Base-by-base conservation (phyloP, 2,113 vertebrate species). In the Colaptes auratus region DNA sequence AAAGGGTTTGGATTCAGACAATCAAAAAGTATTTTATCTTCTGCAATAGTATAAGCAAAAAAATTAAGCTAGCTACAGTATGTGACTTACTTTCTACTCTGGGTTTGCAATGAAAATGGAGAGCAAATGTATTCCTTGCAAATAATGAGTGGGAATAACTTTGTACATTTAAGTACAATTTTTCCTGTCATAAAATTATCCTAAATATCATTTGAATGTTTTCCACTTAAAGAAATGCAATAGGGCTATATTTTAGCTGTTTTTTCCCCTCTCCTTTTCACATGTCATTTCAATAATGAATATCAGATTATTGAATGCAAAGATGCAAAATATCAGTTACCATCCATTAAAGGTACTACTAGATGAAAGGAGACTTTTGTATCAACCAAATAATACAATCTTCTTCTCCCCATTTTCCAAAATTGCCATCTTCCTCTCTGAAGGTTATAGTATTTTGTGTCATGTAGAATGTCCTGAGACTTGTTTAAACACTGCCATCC, bases 231-330 rank as follows among this genome's bases (percentile, higher is more conserved):
- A 19, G 30, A 56, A 82, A 88, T 67, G 11, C 27, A 95, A 65
- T 55, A 71, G 4, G 13, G 7, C n/a, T 91, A 11, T 74, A 81
- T 95, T 96, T 92, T 70, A 88, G 18, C 46, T 88, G 8, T 90
- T 94, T 93, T 85, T 93, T n/a, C n/a, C 90, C 74, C 73, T 84
- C 69, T 80, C 9, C 21, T 88, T 86, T 83, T 21, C 84, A 7
- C 76, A 36, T 80, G 8, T 78, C 25, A 92, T 95, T 93, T 96
- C 64, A 93, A 88, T 52, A 93, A 73, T 78, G 20, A 56, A 33
- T 88, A 64, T 88, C 14, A 95, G 31, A 93, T 88, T 91, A 89
- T 46, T 50, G 66, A 65, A 36, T 10, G 67, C 6, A 82, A 58
- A 73, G 64, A 58, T 27, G 8, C n/a, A 75, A 67, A 72, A 55